A percentile compares a stretch with the other conserved stretches of the same genome.
These are phyloP conservation scores for Shinisaurus crocodilurus DNA, from an alignment of 2,113 vertebrate genomes.

Conservation along the genomic window DNA sequence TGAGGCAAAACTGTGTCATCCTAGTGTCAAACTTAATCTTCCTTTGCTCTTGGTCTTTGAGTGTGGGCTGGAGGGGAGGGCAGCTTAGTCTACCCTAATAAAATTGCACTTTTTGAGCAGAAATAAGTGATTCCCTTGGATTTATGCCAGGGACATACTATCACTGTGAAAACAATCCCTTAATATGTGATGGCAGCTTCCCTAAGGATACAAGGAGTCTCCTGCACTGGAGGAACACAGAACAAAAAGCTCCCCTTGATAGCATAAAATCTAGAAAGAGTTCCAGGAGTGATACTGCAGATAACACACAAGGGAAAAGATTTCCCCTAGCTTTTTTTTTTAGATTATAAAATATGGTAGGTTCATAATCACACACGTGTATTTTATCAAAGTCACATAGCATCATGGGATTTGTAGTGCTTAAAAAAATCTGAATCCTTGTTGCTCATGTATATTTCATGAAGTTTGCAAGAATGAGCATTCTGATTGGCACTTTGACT, in stretches of 20 bases:
- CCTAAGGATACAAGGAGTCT: not conserved
- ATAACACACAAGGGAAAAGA: not conserved
- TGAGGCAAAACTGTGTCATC: not conserved
- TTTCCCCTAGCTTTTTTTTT: not conserved
- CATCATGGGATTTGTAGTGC: not conserved
- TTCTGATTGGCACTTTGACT: not conserved
- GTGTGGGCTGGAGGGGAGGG: not conserved
- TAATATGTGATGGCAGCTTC: not conserved
- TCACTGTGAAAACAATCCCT: not conserved
- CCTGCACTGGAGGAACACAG: not conserved
- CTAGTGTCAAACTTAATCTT: conserved; percentile 5
- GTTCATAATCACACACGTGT: not conserved
- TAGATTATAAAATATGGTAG: not conserved
- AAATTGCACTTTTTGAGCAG: not conserved
- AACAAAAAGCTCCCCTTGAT: not conserved
- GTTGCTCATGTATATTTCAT: not conserved
- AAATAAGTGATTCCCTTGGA: conserved; percentile 2
- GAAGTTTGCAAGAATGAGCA: not conserved
- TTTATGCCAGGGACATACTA: not conserved
- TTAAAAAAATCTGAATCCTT: not conserved
- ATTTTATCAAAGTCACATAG: not conserved
- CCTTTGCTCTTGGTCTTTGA: not conserved
- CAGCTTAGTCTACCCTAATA: not conserved
- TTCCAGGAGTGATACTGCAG: not conserved
- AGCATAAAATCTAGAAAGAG: not conserved